Evolutionary conservation across 1,140 invertebrate genomes (phyloP), one percentile per base, ranked within the genome.

Genomic region (Galleria mellonella): DNA sequence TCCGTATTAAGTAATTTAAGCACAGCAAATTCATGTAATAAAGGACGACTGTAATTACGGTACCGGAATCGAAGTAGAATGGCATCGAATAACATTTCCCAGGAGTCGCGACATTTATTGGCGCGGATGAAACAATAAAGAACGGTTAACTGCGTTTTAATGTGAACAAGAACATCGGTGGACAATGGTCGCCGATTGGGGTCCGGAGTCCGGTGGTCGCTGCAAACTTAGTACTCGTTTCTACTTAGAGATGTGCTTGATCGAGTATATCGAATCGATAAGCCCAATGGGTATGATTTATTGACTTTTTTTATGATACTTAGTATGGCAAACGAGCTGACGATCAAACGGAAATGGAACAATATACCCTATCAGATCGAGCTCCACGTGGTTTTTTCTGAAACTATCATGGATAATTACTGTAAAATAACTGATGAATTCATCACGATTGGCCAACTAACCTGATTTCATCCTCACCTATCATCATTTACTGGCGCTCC

Each of bases 61-160:
- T 51, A 41, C 50, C 48, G 52, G 57, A 75, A 77, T 71, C 69
- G 66, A 71, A 63, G 63, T 53, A 64, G 44, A 39, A 45, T 43
- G 33, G 44, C 52, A 32, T 47, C 43, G 37, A 31, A 57, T 68
- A 71, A 68, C 68, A 61, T 75, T 75, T 81, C 72, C 72, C 81
- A 76, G 68, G 67, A 72, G 68, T 61, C 63, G 66, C 58, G 68
- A 71, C 73, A 74, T 76, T 77, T 79, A 77, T 82, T 73, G 70
- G 71, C 64, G 62, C 62, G 64, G 64, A 82, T 84, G 72, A 83
- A 83, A 84, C 81, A 83, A 84, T 84, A 83, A 84, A 84, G 78
- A 78, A 82, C 70, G 74, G 65, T 81, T 81, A 81, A 84, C 69
- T 67, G 78, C 72, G 66, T 77, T 83, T 81, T 83, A 81, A 84